Evolutionary conservation across 2,113 vertebrate genomes (phyloP).

Genomic region (Microcebus murinus): DNA sequence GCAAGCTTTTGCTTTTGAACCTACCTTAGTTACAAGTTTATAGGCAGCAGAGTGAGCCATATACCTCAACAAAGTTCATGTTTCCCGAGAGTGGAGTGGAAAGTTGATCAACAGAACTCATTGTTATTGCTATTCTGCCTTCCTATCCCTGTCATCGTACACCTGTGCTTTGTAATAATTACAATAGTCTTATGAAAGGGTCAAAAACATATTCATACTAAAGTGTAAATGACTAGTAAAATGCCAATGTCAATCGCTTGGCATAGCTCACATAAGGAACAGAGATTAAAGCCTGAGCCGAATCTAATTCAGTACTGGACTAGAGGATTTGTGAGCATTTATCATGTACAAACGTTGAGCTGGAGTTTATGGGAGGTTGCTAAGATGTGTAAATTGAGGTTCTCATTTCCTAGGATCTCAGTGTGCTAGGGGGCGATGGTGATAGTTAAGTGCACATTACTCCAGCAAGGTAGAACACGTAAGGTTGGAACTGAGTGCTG

Average conservation of each 20-base stretch:
- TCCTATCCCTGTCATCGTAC: neutral
- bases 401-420: neutral
- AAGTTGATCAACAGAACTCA: neutral
- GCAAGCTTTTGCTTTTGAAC: neutral
- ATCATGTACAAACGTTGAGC: neutral
- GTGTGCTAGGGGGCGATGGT: neutral
- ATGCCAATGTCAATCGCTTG: neutral
- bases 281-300: neutral
- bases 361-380: neutral
- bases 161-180: neutral
- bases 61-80: neutral
- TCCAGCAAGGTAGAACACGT: neutral
- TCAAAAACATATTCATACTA: slow-evolving; percentile 12
- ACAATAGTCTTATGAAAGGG: neutral
- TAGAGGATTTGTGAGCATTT: neutral
- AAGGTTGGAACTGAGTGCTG: neutral
- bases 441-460: neutral
- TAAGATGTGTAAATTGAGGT: neutral
- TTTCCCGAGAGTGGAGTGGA: neutral
- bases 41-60: neutral
- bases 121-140: neutral
- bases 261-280: neutral
- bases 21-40: neutral
- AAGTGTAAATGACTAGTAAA: slow-evolving; percentile 23
- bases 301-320: neutral